A percentile compares a stretch with the other conserved stretches of the same genome.
Evolutionary conservation across 1,140 invertebrate genomes (phyloP).

Genomic region (Brachionus sp.): DNA sequence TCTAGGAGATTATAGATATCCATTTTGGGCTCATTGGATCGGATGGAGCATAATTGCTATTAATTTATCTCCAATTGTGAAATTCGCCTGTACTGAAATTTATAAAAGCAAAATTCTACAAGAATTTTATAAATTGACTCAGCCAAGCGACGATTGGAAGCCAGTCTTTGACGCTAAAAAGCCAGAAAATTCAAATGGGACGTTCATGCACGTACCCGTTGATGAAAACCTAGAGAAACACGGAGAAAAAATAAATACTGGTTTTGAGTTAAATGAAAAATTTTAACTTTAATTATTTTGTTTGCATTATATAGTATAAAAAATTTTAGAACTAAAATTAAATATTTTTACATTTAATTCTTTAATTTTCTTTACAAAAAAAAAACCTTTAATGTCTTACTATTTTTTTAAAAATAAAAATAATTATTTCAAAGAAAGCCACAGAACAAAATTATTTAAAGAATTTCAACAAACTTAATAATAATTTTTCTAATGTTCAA

Average conservation of each 20-base stretch:
- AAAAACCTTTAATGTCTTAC: too few relatives aligned
- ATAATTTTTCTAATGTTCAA: too few relatives aligned
- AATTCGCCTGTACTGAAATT: not conserved
- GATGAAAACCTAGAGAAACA: not conserved
- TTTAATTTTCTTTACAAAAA: too few relatives aligned
- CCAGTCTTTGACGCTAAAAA: slow-evolving; percentile 29
- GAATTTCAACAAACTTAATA: too few relatives aligned
- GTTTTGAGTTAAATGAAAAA: not conserved
- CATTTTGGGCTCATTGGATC: slow-evolving; percentile 29
- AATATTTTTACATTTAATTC: too few relatives aligned
- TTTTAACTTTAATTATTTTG: not conserved
- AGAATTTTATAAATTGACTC: slow-evolving; percentile 41
- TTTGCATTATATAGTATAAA: not conserved
- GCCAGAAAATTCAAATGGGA: not conserved
- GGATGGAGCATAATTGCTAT: slow-evolving; percentile 34
- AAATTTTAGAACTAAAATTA: not conserved
- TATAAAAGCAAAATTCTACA: not conserved
- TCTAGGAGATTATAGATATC: slow-evolving; percentile 24
- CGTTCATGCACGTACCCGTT: not conserved
- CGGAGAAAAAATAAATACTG: not conserved
- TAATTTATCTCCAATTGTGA: not conserved
- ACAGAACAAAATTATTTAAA: too few relatives aligned
- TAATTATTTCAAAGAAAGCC: too few relatives aligned
- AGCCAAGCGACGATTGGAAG: slow-evolving; percentile 28
- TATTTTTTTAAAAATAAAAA: too few relatives aligned